Percentiles rank a stretch among this genome's conserved stretches.
These are phyloP conservation scores for Nicator chloris DNA, from an alignment of 2,113 vertebrate genomes.

Conservation along the genomic window DNA sequence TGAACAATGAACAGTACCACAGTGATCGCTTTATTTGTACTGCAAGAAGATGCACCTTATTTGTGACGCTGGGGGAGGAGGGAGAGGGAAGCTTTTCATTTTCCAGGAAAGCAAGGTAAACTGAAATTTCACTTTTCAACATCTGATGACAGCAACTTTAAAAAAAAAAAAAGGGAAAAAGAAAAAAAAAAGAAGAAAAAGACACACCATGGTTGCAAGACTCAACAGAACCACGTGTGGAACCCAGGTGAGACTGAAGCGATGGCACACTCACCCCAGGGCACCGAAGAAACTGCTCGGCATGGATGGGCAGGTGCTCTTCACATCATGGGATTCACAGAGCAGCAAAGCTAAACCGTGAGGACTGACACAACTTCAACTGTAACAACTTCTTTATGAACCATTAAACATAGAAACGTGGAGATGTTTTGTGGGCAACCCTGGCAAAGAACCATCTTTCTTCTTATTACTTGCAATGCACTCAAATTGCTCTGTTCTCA, in stretches of 20 bases:
- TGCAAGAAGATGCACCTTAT: conserved; percentile 1
- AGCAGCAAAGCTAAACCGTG: neutral
- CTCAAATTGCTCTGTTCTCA: neutral
- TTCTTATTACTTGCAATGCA: neutral
- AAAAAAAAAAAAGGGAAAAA: neutral
- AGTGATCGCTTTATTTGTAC: neutral
- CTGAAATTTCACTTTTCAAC: conserved; percentile 3
- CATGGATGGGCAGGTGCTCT: neutral
- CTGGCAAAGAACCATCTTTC: neutral
- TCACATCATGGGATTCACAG: neutral
- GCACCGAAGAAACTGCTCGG: neutral
- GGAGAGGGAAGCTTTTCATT: conserved; percentile 15
- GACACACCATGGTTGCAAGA: neutral
- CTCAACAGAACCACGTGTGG: neutral
- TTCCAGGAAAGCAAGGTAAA: conserved; percentile 11
- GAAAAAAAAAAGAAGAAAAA: neutral
- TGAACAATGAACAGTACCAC: neutral
- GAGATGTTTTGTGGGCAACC: neutral
- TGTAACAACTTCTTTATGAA: neutral
- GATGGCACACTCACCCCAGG: neutral
- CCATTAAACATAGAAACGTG: neutral
- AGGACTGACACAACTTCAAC: neutral
- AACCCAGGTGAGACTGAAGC: neutral
- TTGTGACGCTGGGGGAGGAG: neutral
- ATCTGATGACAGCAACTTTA: neutral